phyloP scores from a whole-genome alignment of 1,140 invertebrate genomes.

The Belonocnema kinseyi region DNA sequence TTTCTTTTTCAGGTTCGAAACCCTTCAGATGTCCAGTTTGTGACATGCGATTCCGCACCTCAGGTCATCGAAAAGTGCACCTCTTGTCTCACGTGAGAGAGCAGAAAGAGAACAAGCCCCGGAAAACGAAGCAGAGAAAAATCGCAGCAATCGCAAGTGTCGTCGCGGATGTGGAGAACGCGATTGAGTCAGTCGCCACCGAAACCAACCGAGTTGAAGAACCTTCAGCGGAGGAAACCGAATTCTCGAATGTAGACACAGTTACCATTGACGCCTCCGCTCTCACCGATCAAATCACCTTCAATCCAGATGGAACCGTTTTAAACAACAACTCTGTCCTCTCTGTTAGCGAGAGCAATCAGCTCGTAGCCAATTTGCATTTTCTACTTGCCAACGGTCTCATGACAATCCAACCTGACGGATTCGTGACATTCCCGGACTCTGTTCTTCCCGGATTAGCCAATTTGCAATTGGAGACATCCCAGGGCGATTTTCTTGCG shows the following conservation, averaged over 20 bases:
- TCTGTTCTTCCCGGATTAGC: conserved; percentile 16
- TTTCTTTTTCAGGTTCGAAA: conserved; percentile 76
- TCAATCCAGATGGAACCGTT: conserved; percentile 56
- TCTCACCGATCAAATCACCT: conserved; percentile 57
- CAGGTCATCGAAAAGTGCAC: conserved; percentile 82
- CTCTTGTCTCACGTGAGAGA: conserved; percentile 77
- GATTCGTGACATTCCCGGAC: conserved; percentile 39
- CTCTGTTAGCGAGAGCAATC: conserved; percentile 62
- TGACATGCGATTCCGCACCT: conserved; percentile 80
- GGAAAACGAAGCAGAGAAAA: conserved; percentile 37
- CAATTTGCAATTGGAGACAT: background rate
- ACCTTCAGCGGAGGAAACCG: background rate
- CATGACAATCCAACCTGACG: conserved; percentile 65
- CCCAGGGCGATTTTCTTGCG: conserved; percentile 16
- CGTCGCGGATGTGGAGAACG: conserved; percentile 44
- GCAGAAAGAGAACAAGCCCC: conserved; percentile 48
- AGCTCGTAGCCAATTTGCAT: conserved; percentile 65
- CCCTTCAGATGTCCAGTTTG: conserved; percentile 83
- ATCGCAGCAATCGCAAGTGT: conserved; percentile 47
- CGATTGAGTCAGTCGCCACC: background rate
- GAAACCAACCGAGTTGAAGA: background rate
- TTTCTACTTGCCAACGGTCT: conserved; percentile 63
- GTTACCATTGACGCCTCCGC: conserved; percentile 3
- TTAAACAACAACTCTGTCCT: conserved; percentile 57
- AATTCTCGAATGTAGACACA: background rate